phyloP scores from a whole-genome alignment of 1,140 invertebrate genomes.

The Periplaneta americana region DNA sequence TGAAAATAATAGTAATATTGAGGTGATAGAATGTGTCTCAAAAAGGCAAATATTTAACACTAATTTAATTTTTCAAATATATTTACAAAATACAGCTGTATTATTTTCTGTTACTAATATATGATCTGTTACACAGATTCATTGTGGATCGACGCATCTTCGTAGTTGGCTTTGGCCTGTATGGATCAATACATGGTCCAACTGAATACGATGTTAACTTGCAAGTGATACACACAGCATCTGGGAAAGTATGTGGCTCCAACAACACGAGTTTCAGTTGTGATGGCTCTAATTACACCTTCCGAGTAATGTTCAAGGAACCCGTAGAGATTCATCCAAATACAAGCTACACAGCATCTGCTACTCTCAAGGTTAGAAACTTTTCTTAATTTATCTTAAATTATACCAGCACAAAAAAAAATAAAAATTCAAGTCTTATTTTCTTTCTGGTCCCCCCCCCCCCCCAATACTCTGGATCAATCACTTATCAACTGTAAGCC shows the following conservation, averaged over 20 bases:
- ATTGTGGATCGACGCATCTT: slow-evolving; percentile 77
- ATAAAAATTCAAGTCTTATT: too few species aligned
- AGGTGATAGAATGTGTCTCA: too few species aligned
- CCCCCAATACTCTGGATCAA: not conserved
- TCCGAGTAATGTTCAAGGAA: slow-evolving; percentile 85
- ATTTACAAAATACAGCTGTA: not conserved
- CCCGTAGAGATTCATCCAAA: slow-evolving; percentile 78
- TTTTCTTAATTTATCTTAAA: too few species aligned
- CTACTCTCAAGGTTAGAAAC: slow-evolving; percentile 64
- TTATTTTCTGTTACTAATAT: not conserved
- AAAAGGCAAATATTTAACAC: too few species aligned
- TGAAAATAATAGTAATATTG: too few species aligned
- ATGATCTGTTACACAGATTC: slow-evolving; percentile 50
- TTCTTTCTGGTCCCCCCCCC: too few species aligned
- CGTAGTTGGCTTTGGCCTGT: slow-evolving; percentile 83
- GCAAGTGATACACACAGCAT: slow-evolving; percentile 71
- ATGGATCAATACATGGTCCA: slow-evolving; percentile 79
- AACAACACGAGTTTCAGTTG: slow-evolving; percentile 74
- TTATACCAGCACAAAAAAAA: too few species aligned
- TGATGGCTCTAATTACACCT: slow-evolving; percentile 77
- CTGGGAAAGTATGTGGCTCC: slow-evolving; percentile 68
- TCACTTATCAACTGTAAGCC: too few species aligned
- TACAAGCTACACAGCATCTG: slow-evolving; percentile 77
- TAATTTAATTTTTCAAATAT: too few species aligned
- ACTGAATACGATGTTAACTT: slow-evolving; percentile 77